Conservation (phyloP, 2,797 vertebrate species). For the Syndactyla subalaris region DNA sequence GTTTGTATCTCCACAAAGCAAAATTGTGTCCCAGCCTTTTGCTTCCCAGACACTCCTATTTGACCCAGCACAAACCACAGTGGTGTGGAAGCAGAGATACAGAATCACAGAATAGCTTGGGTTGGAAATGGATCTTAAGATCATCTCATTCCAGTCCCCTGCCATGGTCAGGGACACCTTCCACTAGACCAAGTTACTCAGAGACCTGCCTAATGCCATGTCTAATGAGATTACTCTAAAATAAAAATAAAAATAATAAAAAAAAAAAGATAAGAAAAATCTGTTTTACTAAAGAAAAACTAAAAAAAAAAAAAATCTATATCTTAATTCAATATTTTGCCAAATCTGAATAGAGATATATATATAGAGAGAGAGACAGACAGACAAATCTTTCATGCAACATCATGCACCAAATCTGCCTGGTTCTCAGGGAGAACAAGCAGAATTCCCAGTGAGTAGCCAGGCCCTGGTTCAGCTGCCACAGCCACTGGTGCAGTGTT, state of each 20-base stretch:
- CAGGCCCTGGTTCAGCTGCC: neutral
- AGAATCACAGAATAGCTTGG: neutral
- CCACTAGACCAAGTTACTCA: neutral
- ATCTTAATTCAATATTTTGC: neutral
- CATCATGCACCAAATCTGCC: neutral
- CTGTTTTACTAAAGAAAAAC: neutral
- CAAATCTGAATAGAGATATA: neutral
- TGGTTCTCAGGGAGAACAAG: neutral
- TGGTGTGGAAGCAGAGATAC: neutral
- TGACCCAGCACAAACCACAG: neutral
- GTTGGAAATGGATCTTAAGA: neutral
- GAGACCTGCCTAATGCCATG: neutral
- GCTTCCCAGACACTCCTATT: neutral
- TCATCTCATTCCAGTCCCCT: neutral
- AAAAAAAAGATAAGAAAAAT: rapidly evolving
- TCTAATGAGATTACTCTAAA: neutral
- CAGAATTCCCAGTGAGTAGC: neutral
- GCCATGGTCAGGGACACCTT: neutral
- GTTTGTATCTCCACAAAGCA: neutral
- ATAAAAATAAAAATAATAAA: too few relatives aligned
- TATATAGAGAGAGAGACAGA: neutral
- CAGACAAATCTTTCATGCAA: neutral
- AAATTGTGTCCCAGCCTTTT: neutral
- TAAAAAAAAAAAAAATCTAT: neutral
- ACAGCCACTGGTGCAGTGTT: neutral